Evolutionary conservation across 2,797 vertebrate genomes (phyloP).

Genomic region (Siniperca undulata): DNA sequence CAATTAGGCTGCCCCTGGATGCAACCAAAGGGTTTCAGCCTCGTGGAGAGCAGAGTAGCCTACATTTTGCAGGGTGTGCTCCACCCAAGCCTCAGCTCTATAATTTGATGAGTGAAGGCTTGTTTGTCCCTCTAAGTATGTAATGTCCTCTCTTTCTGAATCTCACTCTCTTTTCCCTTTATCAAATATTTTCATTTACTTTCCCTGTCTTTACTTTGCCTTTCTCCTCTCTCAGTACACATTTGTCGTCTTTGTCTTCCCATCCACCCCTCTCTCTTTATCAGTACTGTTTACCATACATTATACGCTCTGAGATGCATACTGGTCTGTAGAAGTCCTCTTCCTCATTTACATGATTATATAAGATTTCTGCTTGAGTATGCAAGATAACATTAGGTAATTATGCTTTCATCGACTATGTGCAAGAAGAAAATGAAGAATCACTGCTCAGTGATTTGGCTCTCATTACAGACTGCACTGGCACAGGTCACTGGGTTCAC

Average conservation of each 20-base stretch:
- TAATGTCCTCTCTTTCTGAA: conserved; percentile 58
- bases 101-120: conserved; percentile 81
- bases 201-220: conserved; percentile 10
- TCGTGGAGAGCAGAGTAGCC: conserved; percentile 68
- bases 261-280: background rate
- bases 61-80: conserved; percentile 78
- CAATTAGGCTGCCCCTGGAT: conserved; percentile 80
- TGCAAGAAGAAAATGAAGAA: conserved; percentile 49
- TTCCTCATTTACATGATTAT: conserved; percentile 62
- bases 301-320: background rate
- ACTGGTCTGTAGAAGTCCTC: conserved; percentile 34
- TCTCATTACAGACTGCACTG: conserved; percentile 52
- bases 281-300: background rate
- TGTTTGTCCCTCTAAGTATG: conserved; percentile 76
- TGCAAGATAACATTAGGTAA: conserved; percentile 53
- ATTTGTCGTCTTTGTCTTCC: background rate
- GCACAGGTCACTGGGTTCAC: conserved; percentile 69
- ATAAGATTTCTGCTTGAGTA: conserved; percentile 63
- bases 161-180: conserved; percentile 41
- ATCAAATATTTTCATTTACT: conserved; percentile 40
- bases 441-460: conserved; percentile 54
- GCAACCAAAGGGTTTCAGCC: conserved; percentile 68
- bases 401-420: conserved; percentile 61
- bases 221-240: background rate
- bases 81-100: conserved; percentile 82